Evolutionary conservation across 2,888 invertebrate genomes (phyloP).

Genomic region (Cremastinae sp.): DNA sequence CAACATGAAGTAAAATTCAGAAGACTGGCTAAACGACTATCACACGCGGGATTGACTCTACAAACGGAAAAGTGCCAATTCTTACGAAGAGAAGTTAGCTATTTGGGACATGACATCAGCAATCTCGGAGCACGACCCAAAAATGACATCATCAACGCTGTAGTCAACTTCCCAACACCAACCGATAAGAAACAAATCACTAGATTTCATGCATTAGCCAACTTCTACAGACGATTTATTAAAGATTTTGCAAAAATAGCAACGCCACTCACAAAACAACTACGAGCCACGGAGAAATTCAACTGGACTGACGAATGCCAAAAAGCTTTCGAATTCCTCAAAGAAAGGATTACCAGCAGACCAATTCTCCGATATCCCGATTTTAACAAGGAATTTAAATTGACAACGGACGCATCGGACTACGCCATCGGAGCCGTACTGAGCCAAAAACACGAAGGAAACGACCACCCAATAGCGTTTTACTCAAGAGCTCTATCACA

Average conservation of each 20-base stretch:
- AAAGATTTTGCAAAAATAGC: slow-evolving; percentile 61
- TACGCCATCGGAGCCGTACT: slow-evolving; percentile 69
- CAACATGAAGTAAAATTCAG: slow-evolving; percentile 39
- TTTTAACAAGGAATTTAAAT: slow-evolving; percentile 69
- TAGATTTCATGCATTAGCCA: neutral
- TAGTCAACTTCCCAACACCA: neutral
- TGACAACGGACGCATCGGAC: slow-evolving; percentile 72
- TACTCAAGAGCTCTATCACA: slow-evolving; percentile 69
- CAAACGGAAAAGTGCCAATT: slow-evolving; percentile 24
- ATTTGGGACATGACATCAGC: slow-evolving; percentile 16
- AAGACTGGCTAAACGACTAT: slow-evolving; percentile 44
- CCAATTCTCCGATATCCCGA: slow-evolving; percentile 75
- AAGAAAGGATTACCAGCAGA: slow-evolving; percentile 28
- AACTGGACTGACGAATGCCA: slow-evolving; percentile 45
- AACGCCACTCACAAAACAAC: slow-evolving; percentile 60
- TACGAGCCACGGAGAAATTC: slow-evolving; percentile 40
- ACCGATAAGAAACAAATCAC: neutral
- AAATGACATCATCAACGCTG: too few relatives aligned
- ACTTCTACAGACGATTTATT: slow-evolving; percentile 3
- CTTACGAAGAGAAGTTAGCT: slow-evolving; percentile 13
- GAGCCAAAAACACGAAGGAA: slow-evolving; percentile 67
- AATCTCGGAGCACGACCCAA: neutral
- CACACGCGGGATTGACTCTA: neutral
- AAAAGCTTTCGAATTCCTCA: slow-evolving; percentile 32
- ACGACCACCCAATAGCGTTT: slow-evolving; percentile 68